phyloP scores from a whole-genome alignment of 2,888 invertebrate species.

The Macrophya annulata region DNA sequence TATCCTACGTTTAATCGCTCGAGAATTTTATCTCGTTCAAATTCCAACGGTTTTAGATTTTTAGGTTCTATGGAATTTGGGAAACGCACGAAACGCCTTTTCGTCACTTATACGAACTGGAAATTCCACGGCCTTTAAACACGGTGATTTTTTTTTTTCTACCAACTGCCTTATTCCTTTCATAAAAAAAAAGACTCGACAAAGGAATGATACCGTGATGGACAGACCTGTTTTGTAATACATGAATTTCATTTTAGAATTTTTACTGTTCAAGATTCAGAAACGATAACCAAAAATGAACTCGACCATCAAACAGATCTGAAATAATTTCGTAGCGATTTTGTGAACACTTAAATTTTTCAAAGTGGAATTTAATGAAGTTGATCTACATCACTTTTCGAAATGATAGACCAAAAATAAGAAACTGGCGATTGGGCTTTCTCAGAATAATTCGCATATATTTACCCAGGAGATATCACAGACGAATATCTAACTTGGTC shows the following conservation, averaged over 20 bases:
- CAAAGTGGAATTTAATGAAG: neutral
- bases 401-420: neutral
- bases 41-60: neutral
- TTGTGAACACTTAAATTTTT: neutral
- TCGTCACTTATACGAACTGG: neutral
- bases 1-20: conserved; percentile 8
- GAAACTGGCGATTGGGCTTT: neutral
- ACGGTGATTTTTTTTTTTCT: neutral
- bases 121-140: neutral
- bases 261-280: neutral
- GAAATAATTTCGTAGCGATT: neutral
- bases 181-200: neutral
- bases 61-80: neutral
- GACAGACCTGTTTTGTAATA: neutral
- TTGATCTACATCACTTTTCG: too few relatives aligned
- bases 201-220: too few relatives aligned
- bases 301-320: neutral
- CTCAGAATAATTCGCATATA: neutral
- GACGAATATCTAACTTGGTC: neutral
- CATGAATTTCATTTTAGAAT: neutral
- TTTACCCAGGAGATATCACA: conserved; percentile 24
- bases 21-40: neutral
- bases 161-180: neutral
- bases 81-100: neutral
- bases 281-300: neutral